Percentiles rank a stretch among this genome's conserved stretches.
Evolutionary conservation across 2,113 vertebrate species (phyloP).

Genomic region (Machaerirhynchus nigripectus): DNA sequence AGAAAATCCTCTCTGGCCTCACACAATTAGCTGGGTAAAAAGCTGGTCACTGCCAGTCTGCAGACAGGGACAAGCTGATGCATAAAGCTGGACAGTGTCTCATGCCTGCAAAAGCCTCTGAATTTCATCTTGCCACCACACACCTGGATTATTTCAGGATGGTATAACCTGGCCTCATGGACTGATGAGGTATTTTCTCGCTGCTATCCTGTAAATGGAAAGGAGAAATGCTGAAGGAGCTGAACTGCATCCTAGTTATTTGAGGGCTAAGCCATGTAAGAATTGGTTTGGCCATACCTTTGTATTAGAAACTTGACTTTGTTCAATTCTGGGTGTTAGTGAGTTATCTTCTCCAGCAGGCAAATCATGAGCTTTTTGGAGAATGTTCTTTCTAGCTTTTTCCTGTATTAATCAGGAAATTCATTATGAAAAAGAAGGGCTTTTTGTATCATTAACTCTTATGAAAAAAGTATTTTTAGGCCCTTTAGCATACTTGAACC

Average conservation of each 20-base stretch:
- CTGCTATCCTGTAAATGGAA: neutral
- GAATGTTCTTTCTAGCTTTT: slow-evolving; percentile 24
- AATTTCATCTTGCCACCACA: neutral
- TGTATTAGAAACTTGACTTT: neutral
- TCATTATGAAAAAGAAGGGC: neutral
- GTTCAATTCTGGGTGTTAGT: neutral
- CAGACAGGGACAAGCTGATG: neutral
- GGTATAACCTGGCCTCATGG: neutral
- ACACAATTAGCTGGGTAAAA: slow-evolving; percentile 30
- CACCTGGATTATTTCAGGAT: neutral
- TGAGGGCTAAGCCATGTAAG: neutral
- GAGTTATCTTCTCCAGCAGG: neutral
- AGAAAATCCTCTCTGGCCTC: slow-evolving; percentile 51
- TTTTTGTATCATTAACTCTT: neutral
- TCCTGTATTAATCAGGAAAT: slow-evolving; percentile 20
- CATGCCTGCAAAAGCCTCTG: neutral
- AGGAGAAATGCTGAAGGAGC: neutral
- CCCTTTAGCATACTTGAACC: neutral
- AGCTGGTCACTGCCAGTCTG: neutral
- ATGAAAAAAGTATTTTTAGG: neutral
- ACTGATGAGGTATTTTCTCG: neutral
- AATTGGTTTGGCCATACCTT: neutral
- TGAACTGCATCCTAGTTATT: neutral
- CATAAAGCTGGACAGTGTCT: neutral
- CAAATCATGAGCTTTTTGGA: neutral